Percentiles rank a stretch among this genome's conserved stretches.
Conservation (phyloP, 2,113 vertebrate species). For the Conger conger region DNA sequence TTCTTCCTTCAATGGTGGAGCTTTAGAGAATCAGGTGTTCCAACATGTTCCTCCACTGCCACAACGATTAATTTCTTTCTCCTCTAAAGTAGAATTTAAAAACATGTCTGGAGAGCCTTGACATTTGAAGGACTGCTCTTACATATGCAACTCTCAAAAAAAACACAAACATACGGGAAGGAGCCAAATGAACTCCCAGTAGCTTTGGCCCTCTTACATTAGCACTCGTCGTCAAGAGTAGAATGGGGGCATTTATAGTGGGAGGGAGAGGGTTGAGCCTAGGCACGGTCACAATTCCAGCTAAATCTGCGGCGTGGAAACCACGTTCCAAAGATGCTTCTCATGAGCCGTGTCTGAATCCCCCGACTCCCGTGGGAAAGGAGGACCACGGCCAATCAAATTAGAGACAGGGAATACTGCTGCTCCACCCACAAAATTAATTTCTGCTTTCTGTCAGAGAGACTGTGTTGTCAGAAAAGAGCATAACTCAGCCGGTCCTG, state of each 20-base stretch:
- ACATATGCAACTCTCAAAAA: too few species aligned
- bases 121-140: background rate
- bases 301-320: constrained; percentile 68
- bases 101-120: background rate
- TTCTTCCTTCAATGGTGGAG: constrained; percentile 20
- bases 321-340: constrained; percentile 57
- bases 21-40: constrained; percentile 24
- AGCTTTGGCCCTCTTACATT: too few species aligned
- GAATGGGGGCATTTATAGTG: constrained; percentile 41
- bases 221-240: too few species aligned
- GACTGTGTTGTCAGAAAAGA: too few species aligned
- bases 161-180: background rate
- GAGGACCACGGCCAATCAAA: constrained; percentile 66
- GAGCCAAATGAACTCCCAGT: constrained; percentile 35
- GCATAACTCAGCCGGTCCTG: too few species aligned
- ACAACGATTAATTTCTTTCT: constrained; percentile 1
- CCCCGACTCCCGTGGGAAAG: constrained; percentile 55
- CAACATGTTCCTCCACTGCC: constrained; percentile 37
- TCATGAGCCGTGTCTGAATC: constrained; percentile 63
- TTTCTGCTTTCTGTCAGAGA: constrained; percentile 6
- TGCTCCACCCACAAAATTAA: constrained; percentile 61
- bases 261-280: constrained; percentile 22
- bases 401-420: constrained; percentile 57
- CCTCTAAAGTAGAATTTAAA: background rate
- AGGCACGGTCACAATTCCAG: constrained; percentile 66